A percentile compares a stretch with the other conserved stretches of the same genome.
phyloP scores from a whole-genome alignment of 2,888 invertebrate species.

The Catocala fraxini region DNA sequence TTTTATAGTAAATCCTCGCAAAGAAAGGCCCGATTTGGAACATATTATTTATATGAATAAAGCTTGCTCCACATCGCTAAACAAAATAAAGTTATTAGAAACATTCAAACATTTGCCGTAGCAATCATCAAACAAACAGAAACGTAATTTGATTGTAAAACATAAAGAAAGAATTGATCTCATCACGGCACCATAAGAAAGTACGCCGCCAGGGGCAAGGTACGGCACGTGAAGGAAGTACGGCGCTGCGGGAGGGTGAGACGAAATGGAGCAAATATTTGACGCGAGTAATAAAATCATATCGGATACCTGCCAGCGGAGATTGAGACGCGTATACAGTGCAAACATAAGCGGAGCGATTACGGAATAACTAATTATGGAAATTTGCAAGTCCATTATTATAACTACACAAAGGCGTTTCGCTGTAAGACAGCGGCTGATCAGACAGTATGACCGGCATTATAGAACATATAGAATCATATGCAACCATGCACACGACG shows the following conservation, averaged over 20 bases:
- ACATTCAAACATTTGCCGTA: slow-evolving; percentile 10
- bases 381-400: neutral
- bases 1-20: no score
- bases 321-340: slow-evolving; percentile 23
- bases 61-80: no score
- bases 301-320: slow-evolving; percentile 66
- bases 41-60: no score
- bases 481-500: no score
- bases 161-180: slow-evolving; percentile 28
- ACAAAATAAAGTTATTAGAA: no score
- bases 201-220: slow-evolving; percentile 11
- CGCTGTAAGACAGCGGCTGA: no score
- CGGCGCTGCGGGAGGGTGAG: slow-evolving; percentile 36
- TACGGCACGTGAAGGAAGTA: slow-evolving; percentile 12
- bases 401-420: no score
- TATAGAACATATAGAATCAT: no score
- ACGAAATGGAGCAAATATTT: slow-evolving; percentile 66
- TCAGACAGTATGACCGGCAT: no score
- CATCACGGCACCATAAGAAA: slow-evolving; percentile 13
- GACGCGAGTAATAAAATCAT: slow-evolving; percentile 73
- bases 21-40: no score
- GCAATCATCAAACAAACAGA: slow-evolving; percentile 45
- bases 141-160: slow-evolving; percentile 43
- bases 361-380: neutral
- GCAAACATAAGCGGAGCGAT: slow-evolving; percentile 11